These are phyloP conservation scores for Tholera decimalis DNA, from an alignment of 2,888 invertebrate genomes.

Conservation along the genomic window DNA sequence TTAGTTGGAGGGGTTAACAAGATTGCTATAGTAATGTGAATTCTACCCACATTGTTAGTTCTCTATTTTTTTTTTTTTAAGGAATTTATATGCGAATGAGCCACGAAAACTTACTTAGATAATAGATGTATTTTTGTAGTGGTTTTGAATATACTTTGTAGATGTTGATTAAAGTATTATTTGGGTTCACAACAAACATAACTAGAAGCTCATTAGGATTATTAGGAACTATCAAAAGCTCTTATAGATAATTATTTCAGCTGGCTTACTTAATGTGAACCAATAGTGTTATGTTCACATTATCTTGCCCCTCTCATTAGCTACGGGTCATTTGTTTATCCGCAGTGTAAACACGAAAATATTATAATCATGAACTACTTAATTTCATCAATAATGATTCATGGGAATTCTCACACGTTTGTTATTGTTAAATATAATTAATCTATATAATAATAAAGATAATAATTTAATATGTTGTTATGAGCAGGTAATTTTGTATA, in stretches of 20 bases:
- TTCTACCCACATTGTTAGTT: too few species aligned
- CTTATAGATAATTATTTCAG: slow-evolving; percentile 22
- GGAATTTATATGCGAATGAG: background rate
- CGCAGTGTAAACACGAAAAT: slow-evolving; percentile 38
- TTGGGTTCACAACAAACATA: slow-evolving; percentile 5
- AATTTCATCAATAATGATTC: slow-evolving; percentile 30
- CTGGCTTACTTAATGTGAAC: slow-evolving; percentile 23
- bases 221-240: slow-evolving; percentile 9
- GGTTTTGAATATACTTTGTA: background rate
- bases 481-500: background rate
- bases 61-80: too few species aligned
- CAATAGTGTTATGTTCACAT: slow-evolving; percentile 1
- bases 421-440: slow-evolving; percentile 13
- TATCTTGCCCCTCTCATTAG: slow-evolving; percentile 5
- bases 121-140: background rate
- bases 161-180: background rate
- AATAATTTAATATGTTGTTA: background rate
- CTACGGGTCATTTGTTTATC: slow-evolving; percentile 31
- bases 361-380: slow-evolving; percentile 21
- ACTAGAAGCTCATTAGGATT: background rate
- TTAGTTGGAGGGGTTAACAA: too few species aligned
- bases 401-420: slow-evolving; percentile 18
- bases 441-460: background rate
- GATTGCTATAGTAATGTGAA: too few species aligned
- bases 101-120: too few species aligned